These are phyloP conservation scores for Alces alces DNA, from an alignment of 2,113 vertebrate genomes.

Conservation along the genomic window DNA sequence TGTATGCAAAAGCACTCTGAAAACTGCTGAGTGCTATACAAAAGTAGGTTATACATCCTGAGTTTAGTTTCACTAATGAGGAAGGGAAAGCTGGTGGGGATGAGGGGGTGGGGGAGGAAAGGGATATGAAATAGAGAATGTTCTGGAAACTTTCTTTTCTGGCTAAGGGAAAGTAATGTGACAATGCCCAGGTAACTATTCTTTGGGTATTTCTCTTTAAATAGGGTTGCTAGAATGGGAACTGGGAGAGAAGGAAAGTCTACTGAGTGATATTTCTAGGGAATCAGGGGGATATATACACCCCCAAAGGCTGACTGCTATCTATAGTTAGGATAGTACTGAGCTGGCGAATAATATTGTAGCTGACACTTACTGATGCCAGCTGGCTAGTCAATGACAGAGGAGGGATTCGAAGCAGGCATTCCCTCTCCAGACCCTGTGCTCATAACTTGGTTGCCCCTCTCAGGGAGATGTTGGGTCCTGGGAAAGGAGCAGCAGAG, in stretches of 20 bases:
- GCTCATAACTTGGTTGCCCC: not conserved
- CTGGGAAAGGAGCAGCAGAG: not conserved
- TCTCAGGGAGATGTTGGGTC: not conserved
- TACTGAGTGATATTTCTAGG: not conserved
- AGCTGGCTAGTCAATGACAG: not conserved
- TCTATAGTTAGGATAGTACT: not conserved
- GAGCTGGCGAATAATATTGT: not conserved
- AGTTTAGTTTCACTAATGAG: not conserved
- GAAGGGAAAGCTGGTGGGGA: not conserved
- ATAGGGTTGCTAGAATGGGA: not conserved
- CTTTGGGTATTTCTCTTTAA: constrained; percentile 22
- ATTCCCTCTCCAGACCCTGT: not conserved
- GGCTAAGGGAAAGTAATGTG: not conserved
- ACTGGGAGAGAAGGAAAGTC: not conserved
- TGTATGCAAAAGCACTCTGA: not conserved
- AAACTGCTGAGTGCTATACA: not conserved
- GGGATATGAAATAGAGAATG: not conserved
- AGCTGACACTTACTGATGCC: not conserved
- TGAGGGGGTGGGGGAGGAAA: not conserved
- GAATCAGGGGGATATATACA: not conserved
- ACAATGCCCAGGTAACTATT: not conserved
- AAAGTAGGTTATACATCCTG: not conserved
- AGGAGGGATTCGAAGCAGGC: not conserved
- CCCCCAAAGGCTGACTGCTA: not conserved
- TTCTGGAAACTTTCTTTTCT: constrained; percentile 1